Base-by-base conservation (phyloP, 2,888 invertebrate species). In the Globia sparganii region DNA sequence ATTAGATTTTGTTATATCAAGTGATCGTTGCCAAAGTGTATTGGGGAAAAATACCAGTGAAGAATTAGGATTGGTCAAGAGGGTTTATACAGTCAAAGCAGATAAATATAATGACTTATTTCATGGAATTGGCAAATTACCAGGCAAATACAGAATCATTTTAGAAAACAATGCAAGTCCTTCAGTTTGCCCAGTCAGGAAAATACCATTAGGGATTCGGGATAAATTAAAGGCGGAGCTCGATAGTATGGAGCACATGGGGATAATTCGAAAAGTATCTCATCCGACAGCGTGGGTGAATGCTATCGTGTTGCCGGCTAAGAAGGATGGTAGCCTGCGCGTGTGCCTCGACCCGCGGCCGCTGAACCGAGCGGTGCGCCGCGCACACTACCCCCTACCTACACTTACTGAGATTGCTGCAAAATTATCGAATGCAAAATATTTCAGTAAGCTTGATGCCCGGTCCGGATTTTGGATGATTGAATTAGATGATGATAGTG, bases 101-200 rank as follows among this genome's bases (percentile, higher is more conserved):
- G 58, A 37, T 37, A 37, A 61, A 21, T 68, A 68, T 56, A 37
- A n/a, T 18, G 37, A 68, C 21, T 68, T 56, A n/a, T 56, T 68
- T 68, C 34, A 49, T 25, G 49, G 67, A 9, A 49, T 67, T 34
- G 67, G n/a, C 0, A 53, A 53, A 53, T 53, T 68, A 37, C 68
- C 68, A 6, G 53, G 53, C 34, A 53, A 34, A 53, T 34, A 67
- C 15, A 67, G 25, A 21, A 67, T 67, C 1, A 31, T 31, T 49
- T 31, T 67, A 11, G 34, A 37, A 53, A n/a, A n/a, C n/a, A n/a
- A n/a, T n/a, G n/a, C n/a, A n/a, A n/a, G n/a, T n/a, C n/a, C n/a
- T n/a, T n/a, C n/a, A n/a, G n/a, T n/a, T n/a, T n/a, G n/a, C n/a
- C n/a, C n/a, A n/a, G n/a, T n/a, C n/a, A n/a, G n/a, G n/a, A n/a